Evolutionary conservation across 2,888 invertebrate species (phyloP), one percentile per base, ranked within the genome.

Genomic region (Andrena trimmerana): DNA sequence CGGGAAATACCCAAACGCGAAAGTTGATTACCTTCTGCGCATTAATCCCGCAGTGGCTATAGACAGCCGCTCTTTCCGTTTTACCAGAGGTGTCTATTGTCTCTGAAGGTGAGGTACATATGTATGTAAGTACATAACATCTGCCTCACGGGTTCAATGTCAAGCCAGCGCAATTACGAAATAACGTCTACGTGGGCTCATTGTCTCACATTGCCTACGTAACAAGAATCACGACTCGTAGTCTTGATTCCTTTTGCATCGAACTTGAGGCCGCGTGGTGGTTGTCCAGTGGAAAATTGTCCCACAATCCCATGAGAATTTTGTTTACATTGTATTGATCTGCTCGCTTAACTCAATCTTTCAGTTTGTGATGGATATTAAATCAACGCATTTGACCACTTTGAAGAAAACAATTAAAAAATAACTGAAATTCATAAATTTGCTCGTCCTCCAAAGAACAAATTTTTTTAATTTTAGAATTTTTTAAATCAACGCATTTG

Each of bases 11-110:
- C 91, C 91, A 84, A 66, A 81, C 76, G 80, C 84, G 84, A 86
- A 90, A 89, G 89, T 90, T 88, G 86, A 86, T 91, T 86, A 85
- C 85, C 89, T 90, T 88, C 88, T 89, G 73, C 87, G 86, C 76
- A 83, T 86, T 84, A 85, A 85, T 76, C 79, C 24, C 13, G 7
- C 5, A 8, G 69, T 54, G 52, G 72, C 76, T 70, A 75, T 67
- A 74, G 78, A 67, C 68, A 80, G 62, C 57, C 60, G 67, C 69
- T 76, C 65, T 65, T 70, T 81, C 57, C 59, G 63, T 81, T 80
- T 36, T 70, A 52, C 42, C 48, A 48, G 10, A 33, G 59, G 29
- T 20, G 54, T 70, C 50, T 13, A 87, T 80, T 80, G 85, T 84
- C 70, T 71, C 62, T 20, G 52, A 80, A 76, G 72, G 52, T 68